Evolutionary conservation across 2,888 invertebrate genomes (phyloP), one percentile per base, ranked within the genome.

Genomic region (Polia nebulosa): DNA sequence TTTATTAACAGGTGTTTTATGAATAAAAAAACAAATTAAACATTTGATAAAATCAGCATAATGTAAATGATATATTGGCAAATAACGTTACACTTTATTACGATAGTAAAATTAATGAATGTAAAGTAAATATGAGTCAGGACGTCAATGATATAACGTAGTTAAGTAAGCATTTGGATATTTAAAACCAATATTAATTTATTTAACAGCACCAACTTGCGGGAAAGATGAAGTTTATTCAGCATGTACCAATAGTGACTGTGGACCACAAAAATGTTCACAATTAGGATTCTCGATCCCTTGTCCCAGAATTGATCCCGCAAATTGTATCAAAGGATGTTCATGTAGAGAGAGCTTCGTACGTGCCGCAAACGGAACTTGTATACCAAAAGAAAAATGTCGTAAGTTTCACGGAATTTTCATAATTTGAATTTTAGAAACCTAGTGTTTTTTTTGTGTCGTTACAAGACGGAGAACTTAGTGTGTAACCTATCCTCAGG

Each of bases 321-420:
- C 36, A 2, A 25, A 65, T 22, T 88, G 86, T 41, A 73, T 60
- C 27, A 76, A 77, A 25, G 87, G 83, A 41, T 89, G 88, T 55
- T 20, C 81, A 11, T 89, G 88, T 64, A 68, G 71, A 60, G 22
- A 60, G 6, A 87, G 82, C 1, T 87, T 73, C 1, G 52, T 78
- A 6, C 81, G 84, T 41, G 72, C 77, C 25, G 3, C 62, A 0
- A 66, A 85, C 5, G 86, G 86, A 2, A 65, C 44, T n/a, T 89
- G 89, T 63, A 81, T 89, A 41, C 85, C 83, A 3, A 52, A 49
- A 22, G 44, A 70, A 8, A 25, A 85, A 56, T 88, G 87, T 56
- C 85, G 71, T 72, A 44, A 68, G 71, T 73, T 47, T 56, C 0
- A 25, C 1, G 22, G 9, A 7, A 15, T 39, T 20, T 22, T 3